Evolutionary conservation across 2,113 vertebrate genomes (phyloP).

Genomic region (Aspidoscelis tigris): DNA sequence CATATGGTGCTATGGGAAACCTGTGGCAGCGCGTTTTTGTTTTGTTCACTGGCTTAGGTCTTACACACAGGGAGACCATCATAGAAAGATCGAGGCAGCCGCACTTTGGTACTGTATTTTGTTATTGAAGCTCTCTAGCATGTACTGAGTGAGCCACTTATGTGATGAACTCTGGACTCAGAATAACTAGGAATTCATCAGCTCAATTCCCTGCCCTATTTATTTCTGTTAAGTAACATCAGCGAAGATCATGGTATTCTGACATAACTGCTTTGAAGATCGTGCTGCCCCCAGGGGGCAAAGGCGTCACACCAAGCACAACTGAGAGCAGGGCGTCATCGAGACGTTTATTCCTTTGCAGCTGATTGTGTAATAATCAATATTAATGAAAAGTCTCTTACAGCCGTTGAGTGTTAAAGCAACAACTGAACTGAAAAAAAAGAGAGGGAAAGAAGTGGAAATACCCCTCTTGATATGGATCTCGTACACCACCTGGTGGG

Average conservation of each 20-base stretch:
- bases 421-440: neutral
- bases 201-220: neutral
- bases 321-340: rapidly evolving
- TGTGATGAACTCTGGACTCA: neutral
- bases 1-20: too few relatives aligned
- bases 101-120: neutral
- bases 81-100: neutral
- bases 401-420: neutral
- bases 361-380: neutral
- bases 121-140: neutral
- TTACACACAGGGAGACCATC: too few relatives aligned
- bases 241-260: neutral
- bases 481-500: too few relatives aligned
- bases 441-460: too few relatives aligned
- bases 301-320: rapidly evolving
- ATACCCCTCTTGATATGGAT: too few relatives aligned
- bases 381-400: neutral
- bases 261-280: neutral
- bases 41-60: too few relatives aligned
- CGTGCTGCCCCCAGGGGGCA: rapidly evolving
- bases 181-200: neutral
- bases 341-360: neutral
- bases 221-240: neutral
- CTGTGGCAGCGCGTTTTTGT: too few relatives aligned
- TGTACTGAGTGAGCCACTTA: neutral